A percentile compares a stretch with the other conserved stretches of the same genome.
Conservation (phyloP, 2,113 vertebrate species). For the Tonatia bakeri region DNA sequence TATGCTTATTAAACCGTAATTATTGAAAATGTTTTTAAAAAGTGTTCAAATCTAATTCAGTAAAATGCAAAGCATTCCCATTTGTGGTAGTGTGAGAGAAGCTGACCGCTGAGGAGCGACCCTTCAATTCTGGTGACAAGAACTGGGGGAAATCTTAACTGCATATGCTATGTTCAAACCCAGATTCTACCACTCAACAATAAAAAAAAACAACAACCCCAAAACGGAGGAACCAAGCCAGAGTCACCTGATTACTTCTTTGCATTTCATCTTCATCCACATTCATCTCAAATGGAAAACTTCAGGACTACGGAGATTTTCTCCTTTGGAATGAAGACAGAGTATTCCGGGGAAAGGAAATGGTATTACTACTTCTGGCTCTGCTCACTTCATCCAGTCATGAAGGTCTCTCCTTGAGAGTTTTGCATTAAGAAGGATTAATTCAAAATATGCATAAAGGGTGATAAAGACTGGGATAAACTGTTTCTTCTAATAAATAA, state of each 20-base stretch:
- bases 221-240: not conserved
- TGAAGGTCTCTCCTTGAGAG: not conserved
- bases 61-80: not conserved
- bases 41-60: not conserved
- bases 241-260: not conserved
- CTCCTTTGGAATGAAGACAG: not conserved
- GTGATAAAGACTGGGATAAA: not conserved
- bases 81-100: not conserved
- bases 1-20: not conserved
- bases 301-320: not conserved
- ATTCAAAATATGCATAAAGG: not conserved
- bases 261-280: not conserved
- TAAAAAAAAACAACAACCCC: not conserved
- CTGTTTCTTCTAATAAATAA: not conserved
- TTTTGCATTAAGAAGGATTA: not conserved
- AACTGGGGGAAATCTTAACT: not conserved
- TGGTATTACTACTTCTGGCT: not conserved
- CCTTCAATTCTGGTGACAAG: not conserved
- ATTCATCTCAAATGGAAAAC: not conserved
- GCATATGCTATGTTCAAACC: not conserved
- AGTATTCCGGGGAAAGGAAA: not conserved
- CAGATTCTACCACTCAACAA: not conserved
- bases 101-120: not conserved
- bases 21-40: not conserved
- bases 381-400: not conserved